Base-by-base conservation (phyloP, 2,797 vertebrate genomes). In the Takifugu rubripes region DNA sequence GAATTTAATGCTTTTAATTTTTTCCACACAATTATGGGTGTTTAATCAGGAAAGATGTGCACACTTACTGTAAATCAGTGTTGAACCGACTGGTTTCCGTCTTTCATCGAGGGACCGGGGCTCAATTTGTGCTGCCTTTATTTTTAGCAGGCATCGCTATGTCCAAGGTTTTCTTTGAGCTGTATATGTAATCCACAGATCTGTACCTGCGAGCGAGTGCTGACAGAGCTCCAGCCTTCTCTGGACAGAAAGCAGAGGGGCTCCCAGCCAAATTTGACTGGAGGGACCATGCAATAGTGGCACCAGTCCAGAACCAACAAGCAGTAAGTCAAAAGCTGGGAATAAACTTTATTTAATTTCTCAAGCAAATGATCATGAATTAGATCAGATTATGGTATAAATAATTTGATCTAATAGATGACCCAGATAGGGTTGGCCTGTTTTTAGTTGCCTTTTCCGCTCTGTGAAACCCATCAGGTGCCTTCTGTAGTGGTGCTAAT, bases 251-350 rank as follows among this genome's bases (percentile, higher is more conserved):
- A 33, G 63, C 66, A 33, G 56, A 56, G 10, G 33, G n/a, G 42
- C 74, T 82, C 61, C 94, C 94, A 2, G 76, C 75, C 70, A 92
- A 67, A 74, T 98, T 96, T 88, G 95, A 98, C 85, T 97, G 95
- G 95, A 92, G 94, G 54, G 94, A 95, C 62, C 91, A 90, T 68
- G 88, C 87, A 25, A 90, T 91, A 36, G 90, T 98, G 54, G 92
- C 91, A 5, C 81, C 82, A 25, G 94, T 98, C 74, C 94, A 90
- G 82, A 92, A 95, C 85, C 95, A 98, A 75, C 63, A 84, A 78
- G 78, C 74, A 44, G 96, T 97, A 86, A 50, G 36, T 11, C 36
- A 40, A 40, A 6, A 40, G 27, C 27, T 29, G 27, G 27, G 27
- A 7, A 29, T 7, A 29, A 29, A 29, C 27, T 29, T 29, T 29